Evolutionary conservation across 2,113 vertebrate genomes (phyloP).

Genomic region (Psittacara wagleri): DNA sequence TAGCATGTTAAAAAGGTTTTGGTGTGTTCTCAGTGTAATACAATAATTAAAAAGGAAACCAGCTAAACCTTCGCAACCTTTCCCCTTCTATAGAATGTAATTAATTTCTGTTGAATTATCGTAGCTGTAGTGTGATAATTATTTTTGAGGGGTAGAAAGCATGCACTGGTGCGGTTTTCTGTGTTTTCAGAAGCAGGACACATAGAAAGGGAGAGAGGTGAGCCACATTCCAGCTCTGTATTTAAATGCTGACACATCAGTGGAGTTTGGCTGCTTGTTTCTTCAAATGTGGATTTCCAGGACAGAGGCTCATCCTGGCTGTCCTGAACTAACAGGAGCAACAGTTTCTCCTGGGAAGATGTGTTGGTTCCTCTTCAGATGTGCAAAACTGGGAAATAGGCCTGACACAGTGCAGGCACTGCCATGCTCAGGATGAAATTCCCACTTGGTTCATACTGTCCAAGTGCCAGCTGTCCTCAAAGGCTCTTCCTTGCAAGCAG

Average conservation of each 20-base stretch:
- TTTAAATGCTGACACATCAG: neutral
- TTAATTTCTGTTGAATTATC: constrained; percentile 41
- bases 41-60: constrained; percentile 38
- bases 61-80: constrained; percentile 1
- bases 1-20: constrained; percentile 49
- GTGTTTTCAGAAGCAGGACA: neutral
- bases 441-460: accelerated
- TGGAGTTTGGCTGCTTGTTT: neutral
- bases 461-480: neutral
- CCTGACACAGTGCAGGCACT: neutral
- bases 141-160: constrained; percentile 10
- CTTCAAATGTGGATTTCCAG: neutral
- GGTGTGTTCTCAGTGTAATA: constrained; percentile 1
- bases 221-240: neutral
- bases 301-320: neutral
- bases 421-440: neutral
- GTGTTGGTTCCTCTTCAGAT: accelerated
- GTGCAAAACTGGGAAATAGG: neutral
- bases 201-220: neutral
- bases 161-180: neutral
- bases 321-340: neutral
- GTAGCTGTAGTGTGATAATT: neutral
- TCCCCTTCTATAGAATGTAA: neutral
- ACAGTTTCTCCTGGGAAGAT: neutral
- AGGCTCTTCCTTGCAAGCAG: neutral